Evolutionary conservation across 2,113 vertebrate species (phyloP).

Genomic region (Podarcis cretensis): DNA sequence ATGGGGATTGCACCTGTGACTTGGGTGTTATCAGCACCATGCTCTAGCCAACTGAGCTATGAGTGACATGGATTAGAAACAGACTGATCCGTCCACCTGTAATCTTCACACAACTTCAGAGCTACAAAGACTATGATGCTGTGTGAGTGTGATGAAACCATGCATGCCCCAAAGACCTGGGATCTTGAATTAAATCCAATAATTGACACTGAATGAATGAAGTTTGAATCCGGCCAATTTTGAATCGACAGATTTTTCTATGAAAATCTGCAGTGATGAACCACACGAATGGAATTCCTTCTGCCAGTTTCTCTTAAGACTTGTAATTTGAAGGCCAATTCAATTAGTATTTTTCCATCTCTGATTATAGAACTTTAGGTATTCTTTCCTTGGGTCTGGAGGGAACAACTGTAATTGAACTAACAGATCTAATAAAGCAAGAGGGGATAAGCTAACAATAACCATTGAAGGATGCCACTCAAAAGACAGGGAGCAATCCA

Average conservation of each 20-base stretch:
- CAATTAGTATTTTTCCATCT: constrained; percentile 11
- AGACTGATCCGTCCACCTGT: background rate
- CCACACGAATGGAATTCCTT: background rate
- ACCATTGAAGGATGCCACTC: constrained; percentile 15
- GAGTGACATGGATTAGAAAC: background rate
- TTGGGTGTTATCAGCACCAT: too few species aligned
- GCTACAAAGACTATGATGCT: background rate
- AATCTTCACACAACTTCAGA: background rate
- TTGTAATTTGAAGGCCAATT: background rate
- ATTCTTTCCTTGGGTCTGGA: background rate
- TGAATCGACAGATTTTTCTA: background rate
- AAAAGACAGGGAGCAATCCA: background rate
- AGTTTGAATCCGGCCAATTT: background rate
- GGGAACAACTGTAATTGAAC: constrained; percentile 5
- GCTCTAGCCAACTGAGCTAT: too few species aligned
- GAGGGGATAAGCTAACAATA: constrained; percentile 1
- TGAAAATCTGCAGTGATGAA: background rate
- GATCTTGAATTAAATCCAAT: background rate
- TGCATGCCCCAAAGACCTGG: background rate
- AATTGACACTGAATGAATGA: background rate
- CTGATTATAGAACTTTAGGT: background rate
- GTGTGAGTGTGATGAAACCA: background rate
- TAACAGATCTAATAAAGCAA: background rate
- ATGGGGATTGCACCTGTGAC: too few species aligned
- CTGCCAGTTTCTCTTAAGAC: background rate